Conservation (phyloP, 2,797 vertebrate species). For the Aselliscus stoliczkanus region DNA sequence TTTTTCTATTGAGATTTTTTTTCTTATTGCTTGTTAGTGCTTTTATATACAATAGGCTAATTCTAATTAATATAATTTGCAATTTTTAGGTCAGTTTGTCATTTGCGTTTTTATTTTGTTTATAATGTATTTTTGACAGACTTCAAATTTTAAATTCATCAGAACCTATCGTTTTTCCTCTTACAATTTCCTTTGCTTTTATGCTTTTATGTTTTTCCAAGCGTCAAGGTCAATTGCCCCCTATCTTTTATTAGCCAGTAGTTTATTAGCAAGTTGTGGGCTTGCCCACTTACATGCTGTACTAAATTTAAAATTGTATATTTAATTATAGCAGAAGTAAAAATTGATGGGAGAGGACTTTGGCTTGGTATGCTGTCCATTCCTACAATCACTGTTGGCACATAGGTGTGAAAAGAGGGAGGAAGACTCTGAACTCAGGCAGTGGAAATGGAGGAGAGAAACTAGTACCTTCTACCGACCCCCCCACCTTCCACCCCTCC, state of each 20-base stretch:
- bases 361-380: neutral
- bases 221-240: neutral
- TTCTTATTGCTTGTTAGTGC: neutral
- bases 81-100: neutral
- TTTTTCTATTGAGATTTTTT: neutral
- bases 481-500: too few species aligned
- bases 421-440: neutral
- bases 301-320: neutral
- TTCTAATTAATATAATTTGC: neutral
- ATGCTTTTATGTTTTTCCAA: neutral
- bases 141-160: neutral
- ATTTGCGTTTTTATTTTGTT: neutral
- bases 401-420: neutral
- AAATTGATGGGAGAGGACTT: neutral
- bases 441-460: neutral
- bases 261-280: neutral
- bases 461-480: neutral
- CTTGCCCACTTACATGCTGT: neutral
- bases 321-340: slow-evolving; percentile 21
- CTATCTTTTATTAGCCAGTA: neutral
- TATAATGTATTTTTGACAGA: neutral
- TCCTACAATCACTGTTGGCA: neutral
- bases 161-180: neutral
- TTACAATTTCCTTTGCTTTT: neutral
- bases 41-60: neutral